Evolutionary conservation across 35 echinoderm and acorn worm genomes (phyloP).

Genomic region (Ptychodera flava): DNA sequence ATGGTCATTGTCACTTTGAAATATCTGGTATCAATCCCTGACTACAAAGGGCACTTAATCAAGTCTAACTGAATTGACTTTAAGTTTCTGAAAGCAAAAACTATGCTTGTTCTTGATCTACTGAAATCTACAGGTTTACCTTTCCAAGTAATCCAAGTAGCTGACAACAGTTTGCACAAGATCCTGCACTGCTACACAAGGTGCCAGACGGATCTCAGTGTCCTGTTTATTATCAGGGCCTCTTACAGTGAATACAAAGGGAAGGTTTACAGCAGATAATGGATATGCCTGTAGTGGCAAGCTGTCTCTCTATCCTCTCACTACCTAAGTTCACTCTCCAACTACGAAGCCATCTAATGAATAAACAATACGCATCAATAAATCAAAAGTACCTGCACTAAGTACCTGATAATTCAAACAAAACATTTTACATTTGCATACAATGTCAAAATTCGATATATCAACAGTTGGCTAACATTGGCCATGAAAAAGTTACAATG

Average conservation of each 20-base stretch:
- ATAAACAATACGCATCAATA: too few relatives aligned
- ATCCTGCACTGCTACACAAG: background rate
- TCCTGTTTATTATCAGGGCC: background rate
- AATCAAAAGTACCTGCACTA: too few relatives aligned
- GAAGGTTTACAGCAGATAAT: background rate
- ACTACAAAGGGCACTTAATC: background rate
- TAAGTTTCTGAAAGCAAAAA: background rate
- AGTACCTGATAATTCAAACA: too few relatives aligned
- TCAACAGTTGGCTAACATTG: too few relatives aligned
- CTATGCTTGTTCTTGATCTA: background rate
- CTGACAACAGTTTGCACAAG: background rate
- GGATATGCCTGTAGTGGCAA: background rate
- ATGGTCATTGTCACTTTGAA: background rate
- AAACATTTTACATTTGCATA: too few relatives aligned
- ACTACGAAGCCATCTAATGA: background rate
- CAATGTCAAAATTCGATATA: too few relatives aligned
- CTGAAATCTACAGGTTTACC: background rate
- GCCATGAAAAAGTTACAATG: too few relatives aligned
- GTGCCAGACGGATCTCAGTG: background rate
- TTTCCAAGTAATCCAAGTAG: background rate
- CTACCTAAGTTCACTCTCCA: background rate
- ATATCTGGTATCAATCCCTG: too few relatives aligned
- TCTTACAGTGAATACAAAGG: background rate
- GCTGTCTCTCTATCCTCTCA: background rate
- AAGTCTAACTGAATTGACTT: background rate